A percentile compares a stretch with the other conserved stretches of the same genome.
phyloP scores from a whole-genome alignment of 2,888 invertebrate genomes.

The Dynastes maya region DNA sequence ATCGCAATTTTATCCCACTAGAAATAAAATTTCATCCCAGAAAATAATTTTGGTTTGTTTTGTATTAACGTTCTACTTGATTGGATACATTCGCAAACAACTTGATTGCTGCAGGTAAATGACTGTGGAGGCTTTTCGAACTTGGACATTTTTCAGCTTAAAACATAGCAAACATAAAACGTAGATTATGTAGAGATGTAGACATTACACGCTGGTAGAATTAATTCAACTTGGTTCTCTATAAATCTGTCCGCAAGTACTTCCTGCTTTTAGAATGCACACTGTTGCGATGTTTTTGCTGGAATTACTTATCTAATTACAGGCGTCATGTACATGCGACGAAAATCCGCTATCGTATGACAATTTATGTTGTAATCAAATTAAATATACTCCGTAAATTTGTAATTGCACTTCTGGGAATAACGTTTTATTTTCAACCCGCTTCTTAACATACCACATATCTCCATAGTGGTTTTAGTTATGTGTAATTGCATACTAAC shows the following conservation, averaged over 20 bases:
- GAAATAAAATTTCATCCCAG: too few relatives aligned
- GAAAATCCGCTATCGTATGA: conserved; percentile 33
- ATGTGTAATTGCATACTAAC: too few relatives aligned
- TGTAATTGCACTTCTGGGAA: conserved; percentile 7
- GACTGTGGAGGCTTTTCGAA: not conserved
- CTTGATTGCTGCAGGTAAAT: too few relatives aligned
- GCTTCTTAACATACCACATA: not conserved
- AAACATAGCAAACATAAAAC: conserved; percentile 17
- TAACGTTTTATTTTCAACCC: not conserved
- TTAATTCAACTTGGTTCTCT: conserved; percentile 19
- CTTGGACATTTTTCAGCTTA: not conserved
- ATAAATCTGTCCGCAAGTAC: conserved; percentile 38
- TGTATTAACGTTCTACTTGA: not conserved
- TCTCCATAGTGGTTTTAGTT: too few relatives aligned
- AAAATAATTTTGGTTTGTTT: too few relatives aligned
- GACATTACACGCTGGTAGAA: conserved; percentile 29
- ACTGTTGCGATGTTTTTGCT: conserved; percentile 14
- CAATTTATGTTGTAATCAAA: conserved; percentile 41
- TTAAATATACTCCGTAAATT: conserved; percentile 36
- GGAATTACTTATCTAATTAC: conserved; percentile 43
- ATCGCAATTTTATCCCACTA: too few relatives aligned
- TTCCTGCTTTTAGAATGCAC: conserved; percentile 34
- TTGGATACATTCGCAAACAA: not conserved
- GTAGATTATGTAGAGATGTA: conserved; percentile 6
- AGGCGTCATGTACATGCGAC: conserved; percentile 23